Conservation (phyloP, 2,797 vertebrate species). For the Halcyon smyrnensis region DNA sequence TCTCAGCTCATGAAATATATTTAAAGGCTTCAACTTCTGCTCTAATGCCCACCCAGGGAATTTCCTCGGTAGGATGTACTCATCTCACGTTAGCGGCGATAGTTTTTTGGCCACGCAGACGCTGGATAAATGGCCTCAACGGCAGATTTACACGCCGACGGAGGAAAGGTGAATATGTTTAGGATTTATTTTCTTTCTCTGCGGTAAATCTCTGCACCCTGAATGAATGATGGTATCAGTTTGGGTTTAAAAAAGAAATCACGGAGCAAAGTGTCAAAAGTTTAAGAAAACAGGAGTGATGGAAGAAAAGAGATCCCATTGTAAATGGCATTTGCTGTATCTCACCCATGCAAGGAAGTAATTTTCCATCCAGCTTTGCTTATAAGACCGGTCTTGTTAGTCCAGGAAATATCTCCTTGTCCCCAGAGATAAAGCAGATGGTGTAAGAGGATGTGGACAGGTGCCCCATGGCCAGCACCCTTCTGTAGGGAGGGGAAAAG, state of each 20-base stretch:
- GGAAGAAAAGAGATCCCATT: neutral
- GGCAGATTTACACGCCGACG: neutral
- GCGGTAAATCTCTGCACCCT: neutral
- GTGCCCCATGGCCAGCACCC: neutral
- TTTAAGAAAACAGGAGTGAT: neutral
- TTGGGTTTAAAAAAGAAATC: neutral
- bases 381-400: accelerated
- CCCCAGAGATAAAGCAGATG: neutral
- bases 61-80: neutral
- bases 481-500: neutral
- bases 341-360: accelerated
- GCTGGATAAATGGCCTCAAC: neutral
- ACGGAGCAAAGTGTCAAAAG: neutral
- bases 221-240: neutral
- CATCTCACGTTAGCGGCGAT: neutral
- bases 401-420: neutral
- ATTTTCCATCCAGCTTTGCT: neutral
- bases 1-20: neutral
- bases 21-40: neutral
- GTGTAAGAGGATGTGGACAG: neutral
- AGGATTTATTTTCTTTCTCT: neutral
- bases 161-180: neutral
- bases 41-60: neutral
- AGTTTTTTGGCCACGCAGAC: neutral
- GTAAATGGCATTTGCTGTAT: neutral